Evolutionary conservation across 1,140 invertebrate genomes (phyloP).

Genomic region (Monomorium pharaonis): DNA sequence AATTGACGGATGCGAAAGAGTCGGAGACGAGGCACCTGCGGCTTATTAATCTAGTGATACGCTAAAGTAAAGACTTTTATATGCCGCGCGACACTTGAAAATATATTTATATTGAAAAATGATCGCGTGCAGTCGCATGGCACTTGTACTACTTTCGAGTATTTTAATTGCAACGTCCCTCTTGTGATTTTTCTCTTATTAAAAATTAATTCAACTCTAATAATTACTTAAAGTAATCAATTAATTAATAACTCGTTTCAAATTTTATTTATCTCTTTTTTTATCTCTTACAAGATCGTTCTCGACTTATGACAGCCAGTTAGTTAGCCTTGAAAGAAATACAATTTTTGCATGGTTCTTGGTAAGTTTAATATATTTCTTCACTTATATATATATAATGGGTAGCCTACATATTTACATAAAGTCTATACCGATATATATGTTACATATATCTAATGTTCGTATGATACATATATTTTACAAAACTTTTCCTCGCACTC

Average conservation of each 20-base stretch:
- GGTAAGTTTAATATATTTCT: conserved; percentile 74
- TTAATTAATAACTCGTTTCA: neutral
- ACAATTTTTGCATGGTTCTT: conserved; percentile 19
- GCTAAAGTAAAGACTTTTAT: neutral
- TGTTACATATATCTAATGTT: conserved; percentile 53
- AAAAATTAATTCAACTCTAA: neutral
- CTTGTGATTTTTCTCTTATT: neutral
- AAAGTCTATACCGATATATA: conserved; percentile 60
- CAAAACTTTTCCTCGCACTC: neutral
- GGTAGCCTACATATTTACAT: conserved; percentile 81
- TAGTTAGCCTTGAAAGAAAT: neutral
- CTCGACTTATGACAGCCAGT: neutral
- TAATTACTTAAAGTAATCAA: neutral
- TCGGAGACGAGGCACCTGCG: conserved; percentile 12
- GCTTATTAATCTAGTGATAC: conserved; percentile 34
- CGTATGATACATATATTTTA: conserved; percentile 8
- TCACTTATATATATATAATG: conserved; percentile 67
- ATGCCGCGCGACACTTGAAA: neutral
- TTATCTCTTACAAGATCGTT: neutral
- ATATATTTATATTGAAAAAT: neutral
- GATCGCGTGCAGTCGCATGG: neutral
- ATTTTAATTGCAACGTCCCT: neutral
- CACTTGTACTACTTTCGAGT: neutral
- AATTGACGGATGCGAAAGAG: conserved; percentile 3
- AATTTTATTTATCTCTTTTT: neutral